Base-by-base conservation (phyloP, 2,888 invertebrate genomes). In the Crioceris asparagi region DNA sequence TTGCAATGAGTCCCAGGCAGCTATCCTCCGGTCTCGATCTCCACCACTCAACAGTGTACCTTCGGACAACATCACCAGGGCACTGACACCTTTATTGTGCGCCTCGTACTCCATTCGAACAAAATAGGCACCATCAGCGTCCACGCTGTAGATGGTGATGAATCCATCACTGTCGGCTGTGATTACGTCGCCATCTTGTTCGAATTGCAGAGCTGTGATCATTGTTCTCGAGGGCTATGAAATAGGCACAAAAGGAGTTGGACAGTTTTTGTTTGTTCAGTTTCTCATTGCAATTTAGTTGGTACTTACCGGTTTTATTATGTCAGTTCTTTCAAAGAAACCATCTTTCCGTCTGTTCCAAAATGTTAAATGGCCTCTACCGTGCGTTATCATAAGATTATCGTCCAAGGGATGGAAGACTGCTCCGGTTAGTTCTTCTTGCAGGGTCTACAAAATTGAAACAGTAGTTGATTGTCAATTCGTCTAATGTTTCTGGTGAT, bases 301-400 rank as follows among this genome's bases (percentile, higher is more conserved):
- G 18, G 2, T 26, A 17, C 58, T 62, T 66, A 83, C 83, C 38
- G 82, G 85, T 66, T 87, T 87, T 17, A 90, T 82, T 35, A 90
- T 86, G 52, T 90, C 88, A 0, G 87, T 87, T 43, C 87, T 72
- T 67, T 83, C 91, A 57, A 85, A 91, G 67, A 84, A 91, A 26
- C 88, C 88, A 59, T 90, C 90, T 67, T 88, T 88, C 43, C 87
- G 71, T 39, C 90, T 72, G 53, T 87, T 90, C 92, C 92, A 93
- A 63, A 92, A 91, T 0, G 90, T 86, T 45, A 93, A 65, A 59
- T 92, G 91, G 1, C 88, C 88, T 49, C 85, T 83, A 2, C 93
- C 93, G 56, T 87, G 88, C 0, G 91, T 92, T 46, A 93, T 86
- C 42, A 92, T 75, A 16, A 91, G 71, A 62, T 88, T 90, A 58